Conservation (phyloP, 2,113 vertebrate species). For the Centropus unirufus region DNA sequence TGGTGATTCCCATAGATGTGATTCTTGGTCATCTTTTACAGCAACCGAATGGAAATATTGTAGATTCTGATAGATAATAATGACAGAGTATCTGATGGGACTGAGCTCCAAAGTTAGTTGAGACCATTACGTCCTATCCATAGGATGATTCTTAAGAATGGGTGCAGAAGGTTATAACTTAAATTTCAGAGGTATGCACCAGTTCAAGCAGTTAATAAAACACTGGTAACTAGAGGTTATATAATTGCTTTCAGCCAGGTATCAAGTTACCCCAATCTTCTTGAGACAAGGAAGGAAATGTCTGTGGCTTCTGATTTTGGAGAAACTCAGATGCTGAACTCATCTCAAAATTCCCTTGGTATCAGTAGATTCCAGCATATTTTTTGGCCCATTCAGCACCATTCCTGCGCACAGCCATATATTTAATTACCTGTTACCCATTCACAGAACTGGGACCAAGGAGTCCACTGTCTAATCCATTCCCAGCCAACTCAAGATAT, state of each 20-base stretch:
- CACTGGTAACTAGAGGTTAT: not conserved
- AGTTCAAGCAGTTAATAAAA: not conserved
- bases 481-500: not conserved
- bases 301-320: constrained; percentile 22
- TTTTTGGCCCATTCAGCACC: not conserved
- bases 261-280: not conserved
- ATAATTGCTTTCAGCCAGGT: not conserved
- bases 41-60: not conserved
- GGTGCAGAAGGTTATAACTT: not conserved
- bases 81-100: not conserved
- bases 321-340: not conserved
- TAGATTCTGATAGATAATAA: not conserved
- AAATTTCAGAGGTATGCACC: not conserved
- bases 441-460: not conserved
- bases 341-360: constrained; percentile 3
- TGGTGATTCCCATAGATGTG: not conserved
- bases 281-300: constrained; percentile 21
- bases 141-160: not conserved
- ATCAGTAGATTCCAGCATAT: not conserved
- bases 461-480: not conserved
- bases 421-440: not conserved
- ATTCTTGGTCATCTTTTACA: not conserved
- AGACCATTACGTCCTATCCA: not conserved
- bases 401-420: not conserved
- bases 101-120: not conserved